Conservation (phyloP, 2,113 vertebrate species). For the Silurus asotus region DNA sequence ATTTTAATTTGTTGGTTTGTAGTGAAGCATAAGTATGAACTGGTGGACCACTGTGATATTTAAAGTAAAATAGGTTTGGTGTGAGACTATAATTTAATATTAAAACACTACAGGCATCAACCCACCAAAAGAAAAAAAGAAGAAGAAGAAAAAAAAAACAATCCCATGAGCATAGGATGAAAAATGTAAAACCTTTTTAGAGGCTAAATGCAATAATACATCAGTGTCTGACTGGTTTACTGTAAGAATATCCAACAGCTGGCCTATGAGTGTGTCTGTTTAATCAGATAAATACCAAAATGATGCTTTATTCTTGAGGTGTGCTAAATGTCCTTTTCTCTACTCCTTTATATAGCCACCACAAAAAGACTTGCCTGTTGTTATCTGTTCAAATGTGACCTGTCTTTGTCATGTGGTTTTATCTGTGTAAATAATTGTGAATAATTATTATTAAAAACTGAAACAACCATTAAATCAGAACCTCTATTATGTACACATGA, state of each 20-base stretch:
- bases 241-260: neutral
- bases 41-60: neutral
- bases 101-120: neutral
- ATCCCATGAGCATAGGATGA: neutral
- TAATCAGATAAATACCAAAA: neutral
- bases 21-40: neutral
- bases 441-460: slow-evolving; percentile 59
- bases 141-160: neutral
- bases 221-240: slow-evolving; percentile 22
- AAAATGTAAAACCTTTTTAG: neutral
- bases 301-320: neutral
- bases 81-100: neutral
- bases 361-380: neutral
- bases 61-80: neutral
- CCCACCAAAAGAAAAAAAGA: neutral
- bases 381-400: slow-evolving; percentile 34
- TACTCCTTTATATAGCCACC: neutral
- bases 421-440: slow-evolving; percentile 72
- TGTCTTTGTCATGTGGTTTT: slow-evolving; percentile 42
- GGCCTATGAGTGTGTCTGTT: neutral
- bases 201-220: neutral
- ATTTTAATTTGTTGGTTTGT: neutral
- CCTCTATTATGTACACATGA: neutral
- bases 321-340: neutral
- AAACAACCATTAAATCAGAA: slow-evolving; percentile 31